Base-by-base conservation (phyloP, 2,113 vertebrate genomes). In the Onychostoma macrolepis region DNA sequence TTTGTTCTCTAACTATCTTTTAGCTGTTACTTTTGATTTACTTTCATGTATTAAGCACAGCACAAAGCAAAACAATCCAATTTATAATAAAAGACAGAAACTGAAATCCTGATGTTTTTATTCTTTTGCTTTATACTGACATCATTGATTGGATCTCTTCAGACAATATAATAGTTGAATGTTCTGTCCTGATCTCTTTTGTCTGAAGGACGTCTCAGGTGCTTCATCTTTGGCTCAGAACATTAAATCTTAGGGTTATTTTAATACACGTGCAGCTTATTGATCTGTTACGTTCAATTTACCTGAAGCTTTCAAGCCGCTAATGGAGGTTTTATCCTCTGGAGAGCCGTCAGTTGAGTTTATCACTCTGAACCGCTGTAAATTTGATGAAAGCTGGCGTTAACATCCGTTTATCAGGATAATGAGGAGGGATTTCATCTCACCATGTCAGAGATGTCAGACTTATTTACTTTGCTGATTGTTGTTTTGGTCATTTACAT, bases 241-340 rank as follows among this genome's bases (percentile, higher is more conserved):
- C 74, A 45, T 65, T 43, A 28, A 63, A 28, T 80, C 56, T 43
- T 80, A n/a, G 53, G 79, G 79, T 50, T 48, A 33, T 69, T 69
- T 69, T 33, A 83, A 69, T 48, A 48, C 28, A 21, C 13, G 12
- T 4, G 9, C 63, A 48, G 19, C 41, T 33, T 83, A 83, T 83
- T 83, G 80, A 83, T 50, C 61, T 45, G 38, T 69, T 69, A 48
- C 19, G n/a, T 83, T 69, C 36, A 69, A 33, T 80, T 78, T 28
- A 30, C 45, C 76, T 53, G 48, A 53, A 8, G 38, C 43, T 83
- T 30, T 1, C 41, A 41, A 69, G 53, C 80, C 10, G 1, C 63
- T 69, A 83, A 83, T 83, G 63, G 80, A 83, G 26, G 10, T 33
- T 45, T 69, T 11, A 28, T 81, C 61, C 80, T 63, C 56, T 61